Evolutionary conservation across 2,888 invertebrate genomes (phyloP).

Genomic region (Ennomos quercinarius): DNA sequence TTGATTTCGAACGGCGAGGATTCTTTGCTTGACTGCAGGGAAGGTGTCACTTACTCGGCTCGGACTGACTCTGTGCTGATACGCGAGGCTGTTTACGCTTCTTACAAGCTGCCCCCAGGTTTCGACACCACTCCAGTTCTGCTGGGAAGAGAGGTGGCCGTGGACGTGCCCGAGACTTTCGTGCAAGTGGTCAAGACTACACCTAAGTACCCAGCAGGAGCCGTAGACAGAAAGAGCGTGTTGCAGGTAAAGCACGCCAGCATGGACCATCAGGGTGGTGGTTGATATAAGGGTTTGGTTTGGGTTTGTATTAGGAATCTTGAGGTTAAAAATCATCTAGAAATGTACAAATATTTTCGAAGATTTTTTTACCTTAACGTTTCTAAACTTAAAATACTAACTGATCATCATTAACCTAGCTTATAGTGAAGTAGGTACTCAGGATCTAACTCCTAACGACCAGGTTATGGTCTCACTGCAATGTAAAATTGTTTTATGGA

Average conservation of each 20-base stretch:
- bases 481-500: slow-evolving; percentile 25
- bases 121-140: slow-evolving; percentile 81
- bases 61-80: slow-evolving; percentile 82
- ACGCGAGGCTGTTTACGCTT: slow-evolving; percentile 78
- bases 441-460: slow-evolving; percentile 21
- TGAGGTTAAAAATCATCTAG: slow-evolving; percentile 12
- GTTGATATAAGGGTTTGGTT: slow-evolving; percentile 29
- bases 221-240: slow-evolving; percentile 82
- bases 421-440: slow-evolving; percentile 4
- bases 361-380: slow-evolving; percentile 13
- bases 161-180: slow-evolving; percentile 96
- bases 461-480: slow-evolving; percentile 9
- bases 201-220: slow-evolving; percentile 88
- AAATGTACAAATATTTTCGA: not conserved
- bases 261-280: slow-evolving; percentile 52
- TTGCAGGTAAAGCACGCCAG: slow-evolving; percentile 79
- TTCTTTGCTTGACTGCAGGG: slow-evolving; percentile 76
- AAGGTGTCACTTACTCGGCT: slow-evolving; percentile 77
- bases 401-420: slow-evolving; percentile 9
- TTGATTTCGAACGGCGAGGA: slow-evolving; percentile 79
- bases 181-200: slow-evolving; percentile 92
- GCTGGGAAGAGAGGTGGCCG: slow-evolving; percentile 88
- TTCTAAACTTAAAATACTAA: slow-evolving; percentile 5
- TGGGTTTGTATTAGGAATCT: slow-evolving; percentile 21
- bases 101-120: slow-evolving; percentile 77